phyloP scores from a whole-genome alignment of 2,888 invertebrate species.

The Petrolisthes manimaculis region DNA sequence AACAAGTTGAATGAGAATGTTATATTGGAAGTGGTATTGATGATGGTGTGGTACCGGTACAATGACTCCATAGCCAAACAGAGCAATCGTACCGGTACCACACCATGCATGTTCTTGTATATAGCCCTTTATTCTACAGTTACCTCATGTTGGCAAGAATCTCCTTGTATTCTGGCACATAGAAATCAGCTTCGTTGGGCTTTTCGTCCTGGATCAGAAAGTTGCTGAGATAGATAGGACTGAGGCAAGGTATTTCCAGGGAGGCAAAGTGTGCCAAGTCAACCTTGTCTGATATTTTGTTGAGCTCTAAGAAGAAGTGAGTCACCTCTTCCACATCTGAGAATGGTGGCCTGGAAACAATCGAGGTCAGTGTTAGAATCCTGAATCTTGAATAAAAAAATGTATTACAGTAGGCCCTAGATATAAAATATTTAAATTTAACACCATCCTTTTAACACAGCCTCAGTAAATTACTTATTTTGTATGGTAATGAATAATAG shows the following conservation, averaged over 20 bases:
- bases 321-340: slow-evolving; percentile 75
- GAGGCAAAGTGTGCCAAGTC: slow-evolving; percentile 59
- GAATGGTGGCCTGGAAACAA: slow-evolving; percentile 72
- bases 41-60: no score
- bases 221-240: slow-evolving; percentile 77
- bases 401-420: no score
- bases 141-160: slow-evolving; percentile 60
- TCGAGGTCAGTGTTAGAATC: not conserved
- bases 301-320: slow-evolving; percentile 80
- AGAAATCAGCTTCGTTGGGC: slow-evolving; percentile 57
- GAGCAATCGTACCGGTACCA: not conserved
- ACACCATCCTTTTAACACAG: no score
- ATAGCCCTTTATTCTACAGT: not conserved
- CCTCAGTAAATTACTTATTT: no score
- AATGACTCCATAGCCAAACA: no score
- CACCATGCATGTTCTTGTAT: not conserved
- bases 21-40: not conserved
- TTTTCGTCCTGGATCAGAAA: slow-evolving; percentile 71
- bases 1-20: no score
- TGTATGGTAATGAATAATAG: no score
- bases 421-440: not conserved
- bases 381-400: not conserved
- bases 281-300: slow-evolving; percentile 56
- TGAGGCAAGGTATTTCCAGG: slow-evolving; percentile 73
- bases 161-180: slow-evolving; percentile 58